These are phyloP conservation scores for Origma solitaria DNA, from an alignment of 2,113 vertebrate genomes.

Conservation along the genomic window DNA sequence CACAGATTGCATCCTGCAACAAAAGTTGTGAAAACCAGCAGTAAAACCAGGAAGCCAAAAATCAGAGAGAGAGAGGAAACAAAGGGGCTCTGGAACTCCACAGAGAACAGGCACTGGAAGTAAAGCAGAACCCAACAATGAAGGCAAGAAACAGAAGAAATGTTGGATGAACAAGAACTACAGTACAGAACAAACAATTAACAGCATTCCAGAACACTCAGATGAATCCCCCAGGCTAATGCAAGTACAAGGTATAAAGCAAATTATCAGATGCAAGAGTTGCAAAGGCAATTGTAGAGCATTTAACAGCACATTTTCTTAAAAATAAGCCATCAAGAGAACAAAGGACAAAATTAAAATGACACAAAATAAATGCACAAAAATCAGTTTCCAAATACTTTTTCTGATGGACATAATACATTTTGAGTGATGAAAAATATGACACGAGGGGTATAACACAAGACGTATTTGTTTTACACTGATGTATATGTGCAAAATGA, in stretches of 20 bases:
- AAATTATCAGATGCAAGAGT: background rate
- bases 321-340: background rate
- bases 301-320: background rate
- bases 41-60: background rate
- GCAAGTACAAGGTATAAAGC: background rate
- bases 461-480: background rate
- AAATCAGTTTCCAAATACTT: background rate
- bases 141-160: background rate
- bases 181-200: background rate
- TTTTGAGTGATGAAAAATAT: background rate
- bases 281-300: background rate
- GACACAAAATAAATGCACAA: background rate
- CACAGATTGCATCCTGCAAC: background rate
- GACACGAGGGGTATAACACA: rapidly evolving
- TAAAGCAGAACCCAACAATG: background rate
- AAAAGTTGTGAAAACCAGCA: background rate
- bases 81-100: background rate
- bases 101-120: background rate
- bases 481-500: background rate
- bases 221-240: background rate
- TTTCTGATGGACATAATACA: background rate
- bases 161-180: background rate
- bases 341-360: background rate
- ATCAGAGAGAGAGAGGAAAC: background rate
- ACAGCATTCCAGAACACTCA: background rate